Conservation (phyloP, 2,888 invertebrate genomes). For the Eupelmus urozonus region DNA sequence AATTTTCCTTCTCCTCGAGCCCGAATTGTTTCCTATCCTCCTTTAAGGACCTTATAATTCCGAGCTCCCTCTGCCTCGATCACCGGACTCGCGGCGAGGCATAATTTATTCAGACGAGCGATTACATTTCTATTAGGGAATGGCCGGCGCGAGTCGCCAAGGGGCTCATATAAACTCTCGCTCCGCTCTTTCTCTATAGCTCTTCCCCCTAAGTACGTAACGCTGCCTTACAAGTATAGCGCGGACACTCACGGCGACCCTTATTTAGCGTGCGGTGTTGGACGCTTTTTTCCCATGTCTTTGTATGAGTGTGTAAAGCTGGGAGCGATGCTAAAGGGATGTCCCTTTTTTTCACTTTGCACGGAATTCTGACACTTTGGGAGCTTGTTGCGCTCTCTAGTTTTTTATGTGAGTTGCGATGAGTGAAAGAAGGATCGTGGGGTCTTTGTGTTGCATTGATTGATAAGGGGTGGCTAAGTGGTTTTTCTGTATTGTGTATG, state of each 20-base stretch:
- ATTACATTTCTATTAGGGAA: conserved; percentile 59
- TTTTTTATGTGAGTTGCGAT: too few species aligned
- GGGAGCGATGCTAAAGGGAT: conserved; percentile 19
- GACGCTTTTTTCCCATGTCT: conserved; percentile 17
- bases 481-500: too few species aligned
- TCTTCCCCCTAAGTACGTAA: neutral
- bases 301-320: too few species aligned
- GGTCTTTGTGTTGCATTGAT: too few species aligned
- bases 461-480: too few species aligned
- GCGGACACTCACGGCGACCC: conserved; percentile 6
- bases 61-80: neutral
- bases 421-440: too few species aligned
- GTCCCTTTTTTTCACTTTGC: conserved; percentile 36
- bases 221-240: too few species aligned
- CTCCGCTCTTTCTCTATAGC: conserved; percentile 1
- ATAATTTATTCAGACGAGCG: conserved; percentile 52
- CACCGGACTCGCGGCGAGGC: neutral
- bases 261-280: neutral
- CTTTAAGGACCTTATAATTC: too few species aligned
- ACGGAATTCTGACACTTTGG: conserved; percentile 17
- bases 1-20: conserved; percentile 10
- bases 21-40: neutral
- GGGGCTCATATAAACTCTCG: conserved; percentile 15
- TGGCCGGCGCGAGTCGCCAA: conserved; percentile 16
- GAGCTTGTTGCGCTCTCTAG: conserved; percentile 11